A percentile compares a stretch with the other conserved stretches of the same genome.
phyloP scores from a whole-genome alignment of 2,797 vertebrate species.

The Pseudochirops cupreus region DNA sequence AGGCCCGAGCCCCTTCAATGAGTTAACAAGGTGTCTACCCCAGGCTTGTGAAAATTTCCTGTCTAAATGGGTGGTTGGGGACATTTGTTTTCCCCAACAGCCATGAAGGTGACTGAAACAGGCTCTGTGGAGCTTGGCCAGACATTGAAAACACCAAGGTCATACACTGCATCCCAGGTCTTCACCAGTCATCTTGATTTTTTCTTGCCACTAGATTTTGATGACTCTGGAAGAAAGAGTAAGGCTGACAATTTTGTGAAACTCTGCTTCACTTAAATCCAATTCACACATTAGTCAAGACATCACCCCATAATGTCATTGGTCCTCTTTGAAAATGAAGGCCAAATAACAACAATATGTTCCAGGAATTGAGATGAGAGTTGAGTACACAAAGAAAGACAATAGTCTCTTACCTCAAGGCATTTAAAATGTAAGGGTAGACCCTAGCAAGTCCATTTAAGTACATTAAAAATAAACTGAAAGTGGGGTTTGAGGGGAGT shows the following conservation, averaged over 20 bases:
- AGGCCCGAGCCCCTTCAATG: rapidly evolving
- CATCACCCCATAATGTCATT: not conserved
- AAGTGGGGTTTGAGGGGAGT: not conserved
- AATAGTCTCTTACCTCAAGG: not conserved
- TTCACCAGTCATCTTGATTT: not conserved
- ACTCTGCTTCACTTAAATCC: not conserved
- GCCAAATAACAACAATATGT: not conserved
- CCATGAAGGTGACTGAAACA: not conserved
- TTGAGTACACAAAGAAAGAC: not conserved
- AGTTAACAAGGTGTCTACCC: not conserved
- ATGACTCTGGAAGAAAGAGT: not conserved
- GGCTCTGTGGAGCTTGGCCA: not conserved
- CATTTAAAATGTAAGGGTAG: not conserved
- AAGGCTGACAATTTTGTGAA: not conserved
- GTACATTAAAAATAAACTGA: not conserved
- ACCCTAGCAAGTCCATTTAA: too few species aligned
- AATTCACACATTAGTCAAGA: not conserved
- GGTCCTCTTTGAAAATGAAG: not conserved
- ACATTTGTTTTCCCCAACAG: not conserved
- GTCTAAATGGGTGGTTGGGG: too few species aligned
- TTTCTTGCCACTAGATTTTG: not conserved
- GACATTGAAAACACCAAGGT: not conserved
- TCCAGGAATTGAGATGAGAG: not conserved
- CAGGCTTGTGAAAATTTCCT: not conserved
- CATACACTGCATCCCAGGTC: not conserved